Evolutionary conservation across 2,113 vertebrate genomes (phyloP).

Genomic region (Talpa occidentalis): DNA sequence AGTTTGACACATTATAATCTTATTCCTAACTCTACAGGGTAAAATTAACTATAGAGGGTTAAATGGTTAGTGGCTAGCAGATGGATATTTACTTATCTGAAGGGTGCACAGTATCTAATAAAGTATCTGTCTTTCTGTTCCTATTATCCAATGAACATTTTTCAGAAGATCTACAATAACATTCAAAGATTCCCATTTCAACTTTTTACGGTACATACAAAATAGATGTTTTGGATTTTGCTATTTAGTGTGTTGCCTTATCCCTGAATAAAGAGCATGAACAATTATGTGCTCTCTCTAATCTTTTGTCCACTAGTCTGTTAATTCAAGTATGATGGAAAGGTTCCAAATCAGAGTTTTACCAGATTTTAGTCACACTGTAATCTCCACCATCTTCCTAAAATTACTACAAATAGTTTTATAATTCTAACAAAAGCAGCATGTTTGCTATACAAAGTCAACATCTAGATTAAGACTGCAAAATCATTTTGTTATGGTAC

Average conservation of each 20-base stretch:
- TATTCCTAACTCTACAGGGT: background rate
- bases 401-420: background rate
- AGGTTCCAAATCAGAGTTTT: background rate
- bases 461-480: background rate
- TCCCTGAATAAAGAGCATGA: background rate
- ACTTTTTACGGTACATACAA: background rate
- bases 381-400: background rate
- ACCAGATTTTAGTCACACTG: background rate
- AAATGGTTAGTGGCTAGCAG: background rate
- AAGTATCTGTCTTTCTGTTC: background rate
- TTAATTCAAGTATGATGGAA: constrained; percentile 32
- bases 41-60: background rate
- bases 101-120: background rate
- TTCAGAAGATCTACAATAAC: background rate
- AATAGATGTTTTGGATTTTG: background rate
- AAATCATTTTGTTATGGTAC: background rate
- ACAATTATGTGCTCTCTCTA: background rate
- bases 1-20: constrained; percentile 44
- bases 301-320: background rate
- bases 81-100: constrained; percentile 19
- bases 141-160: background rate
- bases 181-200: background rate
- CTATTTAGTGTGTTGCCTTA: background rate
- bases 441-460: constrained; percentile 11
- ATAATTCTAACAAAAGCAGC: background rate